A percentile compares a stretch with the other conserved stretches of the same genome.
Conservation (phyloP, 1,140 invertebrate genomes). For the Planococcus citri region DNA sequence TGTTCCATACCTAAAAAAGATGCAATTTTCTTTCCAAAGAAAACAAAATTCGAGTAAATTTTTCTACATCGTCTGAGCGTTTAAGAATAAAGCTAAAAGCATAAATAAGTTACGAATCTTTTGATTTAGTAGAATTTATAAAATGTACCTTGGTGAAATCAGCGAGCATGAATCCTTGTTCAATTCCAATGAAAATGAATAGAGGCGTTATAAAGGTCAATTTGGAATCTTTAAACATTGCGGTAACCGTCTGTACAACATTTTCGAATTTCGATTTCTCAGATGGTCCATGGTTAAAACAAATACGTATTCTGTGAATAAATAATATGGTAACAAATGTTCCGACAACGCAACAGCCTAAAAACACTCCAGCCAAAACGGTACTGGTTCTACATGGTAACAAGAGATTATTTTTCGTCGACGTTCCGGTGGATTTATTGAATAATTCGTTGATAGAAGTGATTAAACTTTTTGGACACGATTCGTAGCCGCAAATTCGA, state of each 20-base stretch:
- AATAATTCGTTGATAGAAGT: not conserved
- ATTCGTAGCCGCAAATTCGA: slow-evolving; percentile 40
- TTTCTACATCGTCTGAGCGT: too few relatives aligned
- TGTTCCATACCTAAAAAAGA: too few relatives aligned
- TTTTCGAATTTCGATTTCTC: slow-evolving; percentile 25
- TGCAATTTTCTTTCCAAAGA: too few relatives aligned
- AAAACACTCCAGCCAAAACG: slow-evolving; percentile 40
- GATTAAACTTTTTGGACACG: slow-evolving; percentile 34
- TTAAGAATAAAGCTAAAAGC: too few relatives aligned
- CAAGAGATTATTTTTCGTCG: slow-evolving; percentile 17
- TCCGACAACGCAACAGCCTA: slow-evolving; percentile 40
- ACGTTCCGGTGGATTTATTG: slow-evolving; percentile 6
- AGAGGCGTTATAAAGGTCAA: slow-evolving; percentile 48
- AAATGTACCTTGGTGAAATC: slow-evolving; percentile 58
- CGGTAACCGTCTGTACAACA: slow-evolving; percentile 30
- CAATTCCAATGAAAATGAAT: slow-evolving; percentile 54
- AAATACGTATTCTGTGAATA: slow-evolving; percentile 37
- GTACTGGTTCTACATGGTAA: slow-evolving; percentile 33
- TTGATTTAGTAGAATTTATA: too few relatives aligned
- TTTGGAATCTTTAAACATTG: slow-evolving; percentile 39
- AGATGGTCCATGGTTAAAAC: slow-evolving; percentile 34
- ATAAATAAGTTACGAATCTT: too few relatives aligned
- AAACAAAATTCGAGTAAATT: too few relatives aligned
- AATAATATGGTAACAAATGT: slow-evolving; percentile 40
- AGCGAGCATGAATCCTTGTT: slow-evolving; percentile 58